Conservation (phyloP, 1,140 invertebrate genomes). For the Tenebrio molitor region DNA sequence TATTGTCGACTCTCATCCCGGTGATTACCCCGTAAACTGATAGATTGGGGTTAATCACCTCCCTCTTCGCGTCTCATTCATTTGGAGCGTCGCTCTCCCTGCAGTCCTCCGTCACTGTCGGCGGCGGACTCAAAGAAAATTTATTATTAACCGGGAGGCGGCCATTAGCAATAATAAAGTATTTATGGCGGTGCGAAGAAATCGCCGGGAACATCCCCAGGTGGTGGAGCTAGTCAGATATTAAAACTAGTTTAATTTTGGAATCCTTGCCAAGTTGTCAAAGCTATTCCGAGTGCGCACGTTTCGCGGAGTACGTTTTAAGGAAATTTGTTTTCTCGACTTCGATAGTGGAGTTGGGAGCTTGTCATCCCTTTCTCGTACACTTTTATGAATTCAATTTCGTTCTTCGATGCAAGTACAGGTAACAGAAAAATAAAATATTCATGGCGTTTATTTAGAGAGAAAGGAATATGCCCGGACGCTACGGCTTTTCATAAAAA, state of each 20-base stretch:
- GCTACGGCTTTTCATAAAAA: not conserved
- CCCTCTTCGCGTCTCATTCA: slow-evolving; percentile 47
- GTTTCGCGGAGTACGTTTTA: slow-evolving; percentile 3
- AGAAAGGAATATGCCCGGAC: not conserved
- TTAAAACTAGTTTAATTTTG: slow-evolving; percentile 8
- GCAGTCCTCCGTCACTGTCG: slow-evolving; percentile 44
- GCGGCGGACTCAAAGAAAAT: slow-evolving; percentile 43
- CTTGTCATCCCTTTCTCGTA: slow-evolving; percentile 21
- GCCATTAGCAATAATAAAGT: slow-evolving; percentile 48
- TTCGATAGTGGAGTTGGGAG: not conserved
- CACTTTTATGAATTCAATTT: slow-evolving; percentile 25
- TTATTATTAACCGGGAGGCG: slow-evolving; percentile 48
- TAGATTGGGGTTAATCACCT: slow-evolving; percentile 55
- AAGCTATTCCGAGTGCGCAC: slow-evolving; percentile 6
- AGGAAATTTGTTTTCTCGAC: slow-evolving; percentile 27
- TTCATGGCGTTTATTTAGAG: slow-evolving; percentile 22
- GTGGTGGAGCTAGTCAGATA: not conserved
- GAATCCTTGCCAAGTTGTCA: slow-evolving; percentile 4
- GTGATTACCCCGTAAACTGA: slow-evolving; percentile 52
- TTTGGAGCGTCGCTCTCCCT: slow-evolving; percentile 21
- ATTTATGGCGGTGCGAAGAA: slow-evolving; percentile 26
- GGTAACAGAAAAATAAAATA: slow-evolving; percentile 16
- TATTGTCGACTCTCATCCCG: slow-evolving; percentile 48
- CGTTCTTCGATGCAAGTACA: not conserved
- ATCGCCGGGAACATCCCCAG: too few relatives aligned